Evolutionary conservation across 2,888 invertebrate species (phyloP).

Genomic region (Holacanthella duospinosa): DNA sequence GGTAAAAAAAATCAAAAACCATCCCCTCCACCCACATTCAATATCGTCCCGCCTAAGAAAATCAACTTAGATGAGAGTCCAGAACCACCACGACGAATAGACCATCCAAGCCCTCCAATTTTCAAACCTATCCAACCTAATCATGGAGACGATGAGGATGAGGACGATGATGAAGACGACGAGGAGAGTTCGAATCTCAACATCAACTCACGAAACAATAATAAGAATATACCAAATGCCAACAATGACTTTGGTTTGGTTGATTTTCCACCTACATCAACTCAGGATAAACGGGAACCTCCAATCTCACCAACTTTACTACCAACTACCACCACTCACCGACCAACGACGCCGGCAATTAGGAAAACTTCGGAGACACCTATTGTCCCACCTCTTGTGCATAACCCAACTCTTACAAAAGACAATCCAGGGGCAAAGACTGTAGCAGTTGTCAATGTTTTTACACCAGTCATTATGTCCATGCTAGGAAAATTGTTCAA

Average conservation of each 20-base stretch:
- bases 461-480: slow-evolving; percentile 34
- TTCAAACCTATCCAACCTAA: slow-evolving; percentile 14
- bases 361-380: slow-evolving; percentile 18
- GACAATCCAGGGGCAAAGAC: slow-evolving; percentile 22
- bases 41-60: neutral
- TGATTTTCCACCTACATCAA: slow-evolving; percentile 11
- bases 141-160: slow-evolving; percentile 17
- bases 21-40: neutral
- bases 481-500: slow-evolving; percentile 35
- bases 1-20: slow-evolving; percentile 7
- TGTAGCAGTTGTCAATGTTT: slow-evolving; percentile 36
- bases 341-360: slow-evolving; percentile 20
- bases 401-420: neutral
- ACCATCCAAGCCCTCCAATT: slow-evolving; percentile 27
- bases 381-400: neutral
- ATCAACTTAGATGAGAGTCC: neutral
- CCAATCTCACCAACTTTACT: slow-evolving; percentile 13
- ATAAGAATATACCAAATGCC: neutral
- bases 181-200: slow-evolving; percentile 14
- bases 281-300: slow-evolving; percentile 16
- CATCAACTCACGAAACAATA: slow-evolving; percentile 7
- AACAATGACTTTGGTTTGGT: slow-evolving; percentile 12
- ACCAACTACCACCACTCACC: slow-evolving; percentile 13
- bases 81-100: neutral
- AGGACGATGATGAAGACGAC: slow-evolving; percentile 23